Evolutionary conservation across 2,888 invertebrate species (phyloP).

Genomic region (Apodemia mormo): DNA sequence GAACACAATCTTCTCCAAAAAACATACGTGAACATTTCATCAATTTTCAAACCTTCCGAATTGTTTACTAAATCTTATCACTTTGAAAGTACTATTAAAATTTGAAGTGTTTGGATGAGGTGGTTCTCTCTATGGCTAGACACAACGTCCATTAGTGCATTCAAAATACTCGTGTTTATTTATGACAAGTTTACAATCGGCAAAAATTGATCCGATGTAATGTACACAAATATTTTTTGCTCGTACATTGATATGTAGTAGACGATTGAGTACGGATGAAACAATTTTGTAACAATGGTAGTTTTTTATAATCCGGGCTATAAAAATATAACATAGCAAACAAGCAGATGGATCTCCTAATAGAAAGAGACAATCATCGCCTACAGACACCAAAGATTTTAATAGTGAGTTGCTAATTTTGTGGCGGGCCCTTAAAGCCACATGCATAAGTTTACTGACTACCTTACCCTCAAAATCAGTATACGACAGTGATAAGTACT

Average conservation of each 20-base stretch:
- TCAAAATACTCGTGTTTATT: conserved; percentile 27
- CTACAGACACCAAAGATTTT: no score
- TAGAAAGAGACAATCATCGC: no score
- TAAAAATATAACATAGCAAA: no score
- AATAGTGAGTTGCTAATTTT: no score
- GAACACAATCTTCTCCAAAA: neutral
- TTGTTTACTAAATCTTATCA: neutral
- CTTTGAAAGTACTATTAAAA: neutral
- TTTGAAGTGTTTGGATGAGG: conserved; percentile 13
- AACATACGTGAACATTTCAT: neutral
- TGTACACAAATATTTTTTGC: neutral
- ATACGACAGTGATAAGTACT: no score
- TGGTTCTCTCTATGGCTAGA: conserved; percentile 51
- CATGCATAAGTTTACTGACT: no score
- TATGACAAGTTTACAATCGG: neutral
- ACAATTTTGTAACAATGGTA: no score
- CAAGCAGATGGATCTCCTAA: no score
- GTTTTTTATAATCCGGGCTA: no score
- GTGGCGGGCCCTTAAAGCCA: no score
- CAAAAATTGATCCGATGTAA: neutral
- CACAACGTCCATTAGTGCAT: conserved; percentile 52
- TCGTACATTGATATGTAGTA: neutral
- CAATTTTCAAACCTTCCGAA: neutral
- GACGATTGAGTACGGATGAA: no score
- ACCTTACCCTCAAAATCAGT: no score